Evolutionary conservation across 2,113 vertebrate species (phyloP).

Genomic region (Pelecanus crispus): DNA sequence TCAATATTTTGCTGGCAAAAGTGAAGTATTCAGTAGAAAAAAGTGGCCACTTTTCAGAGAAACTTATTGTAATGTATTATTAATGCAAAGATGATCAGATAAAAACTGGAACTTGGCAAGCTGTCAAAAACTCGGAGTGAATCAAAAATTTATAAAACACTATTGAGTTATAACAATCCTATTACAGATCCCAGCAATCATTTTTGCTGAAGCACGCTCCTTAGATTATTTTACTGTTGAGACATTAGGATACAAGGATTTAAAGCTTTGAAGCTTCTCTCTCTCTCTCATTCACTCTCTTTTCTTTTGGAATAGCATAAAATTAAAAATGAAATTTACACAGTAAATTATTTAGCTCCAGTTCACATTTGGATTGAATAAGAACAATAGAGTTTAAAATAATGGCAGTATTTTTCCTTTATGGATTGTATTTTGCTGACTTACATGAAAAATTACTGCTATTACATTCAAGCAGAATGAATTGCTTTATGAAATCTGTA

Average conservation of each 20-base stretch:
- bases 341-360: slow-evolving; percentile 64
- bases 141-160: slow-evolving; percentile 81
- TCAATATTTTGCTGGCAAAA: slow-evolving; percentile 71
- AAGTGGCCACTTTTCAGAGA: slow-evolving; percentile 55
- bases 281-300: not conserved
- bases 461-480: slow-evolving; percentile 69
- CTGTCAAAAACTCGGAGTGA: slow-evolving; percentile 72
- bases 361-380: slow-evolving; percentile 53
- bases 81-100: slow-evolving; percentile 77
- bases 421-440: slow-evolving; percentile 68
- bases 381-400: slow-evolving; percentile 67
- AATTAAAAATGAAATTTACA: slow-evolving; percentile 72
- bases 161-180: slow-evolving; percentile 79
- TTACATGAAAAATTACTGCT: slow-evolving; percentile 72
- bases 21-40: slow-evolving; percentile 45
- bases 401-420: slow-evolving; percentile 60
- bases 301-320: slow-evolving; percentile 51
- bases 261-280: slow-evolving; percentile 37
- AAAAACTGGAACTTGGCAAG: slow-evolving; percentile 75
- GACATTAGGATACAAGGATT: slow-evolving; percentile 54
- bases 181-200: slow-evolving; percentile 74
- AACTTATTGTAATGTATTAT: slow-evolving; percentile 74
- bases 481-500: slow-evolving; percentile 70
- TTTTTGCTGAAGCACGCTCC: slow-evolving; percentile 65
- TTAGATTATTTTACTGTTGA: slow-evolving; percentile 55